phyloP scores from a whole-genome alignment of 1,140 invertebrate genomes.

The Halyomorpha halys region DNA sequence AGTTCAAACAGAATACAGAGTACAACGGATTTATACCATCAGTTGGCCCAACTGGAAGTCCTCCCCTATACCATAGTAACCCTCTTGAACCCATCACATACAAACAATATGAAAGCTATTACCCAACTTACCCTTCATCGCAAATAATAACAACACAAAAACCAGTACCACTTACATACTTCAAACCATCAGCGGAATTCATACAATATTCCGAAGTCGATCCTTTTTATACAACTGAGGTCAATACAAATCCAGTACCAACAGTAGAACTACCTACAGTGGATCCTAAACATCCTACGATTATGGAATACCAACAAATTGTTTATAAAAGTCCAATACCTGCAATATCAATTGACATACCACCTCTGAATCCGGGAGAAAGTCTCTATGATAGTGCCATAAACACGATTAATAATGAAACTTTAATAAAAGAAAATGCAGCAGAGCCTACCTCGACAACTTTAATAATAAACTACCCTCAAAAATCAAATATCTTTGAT shows the following conservation, averaged over 20 bases:
- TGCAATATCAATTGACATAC: conserved; percentile 10
- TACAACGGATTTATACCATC: conserved; percentile 28
- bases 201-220: conserved; percentile 32
- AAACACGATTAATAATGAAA: background rate
- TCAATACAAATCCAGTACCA: no score
- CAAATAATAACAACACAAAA: conserved; percentile 21
- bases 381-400: conserved; percentile 11
- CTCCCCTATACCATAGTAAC: conserved; percentile 18
- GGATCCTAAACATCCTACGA: background rate
- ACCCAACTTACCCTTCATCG: background rate
- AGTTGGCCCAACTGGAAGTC: conserved; percentile 21
- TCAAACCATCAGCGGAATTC: conserved; percentile 31
- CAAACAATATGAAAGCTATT: conserved; percentile 21
- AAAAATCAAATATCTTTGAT: background rate
- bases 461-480: conserved; percentile 1
- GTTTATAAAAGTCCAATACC: background rate
- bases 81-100: conserved; percentile 20
- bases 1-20: conserved; percentile 14
- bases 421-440: background rate
- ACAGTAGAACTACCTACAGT: no score
- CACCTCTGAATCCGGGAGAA: background rate
- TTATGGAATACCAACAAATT: background rate
- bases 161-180: conserved; percentile 29
- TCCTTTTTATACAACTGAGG: conserved; percentile 27
- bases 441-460: conserved; percentile 1